phyloP scores from a whole-genome alignment of 2,888 invertebrate genomes.

The Salpingus planirostris region DNA sequence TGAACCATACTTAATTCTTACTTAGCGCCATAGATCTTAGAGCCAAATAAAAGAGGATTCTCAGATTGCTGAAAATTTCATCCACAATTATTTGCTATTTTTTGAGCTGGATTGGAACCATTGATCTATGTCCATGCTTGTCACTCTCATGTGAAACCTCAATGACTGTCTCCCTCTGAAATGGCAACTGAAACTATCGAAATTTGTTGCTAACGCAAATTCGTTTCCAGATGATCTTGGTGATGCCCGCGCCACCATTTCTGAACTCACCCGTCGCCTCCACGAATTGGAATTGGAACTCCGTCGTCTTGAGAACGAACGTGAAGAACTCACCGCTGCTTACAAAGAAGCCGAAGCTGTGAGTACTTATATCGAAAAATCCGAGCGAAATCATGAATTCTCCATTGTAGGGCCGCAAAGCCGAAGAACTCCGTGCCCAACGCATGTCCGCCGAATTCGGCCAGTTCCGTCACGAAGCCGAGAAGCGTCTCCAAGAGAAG shows the following conservation, averaged over 20 bases:
- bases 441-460: conserved; percentile 87
- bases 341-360: conserved; percentile 98
- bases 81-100: too few species aligned
- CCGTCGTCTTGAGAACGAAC: conserved; percentile 97
- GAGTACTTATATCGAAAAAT: conserved; percentile 41
- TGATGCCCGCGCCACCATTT: conserved; percentile 87
- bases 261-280: conserved; percentile 93
- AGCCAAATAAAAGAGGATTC: too few species aligned
- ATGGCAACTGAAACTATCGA: too few species aligned
- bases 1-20: too few species aligned
- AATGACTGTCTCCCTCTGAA: too few species aligned
- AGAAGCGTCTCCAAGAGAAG: conserved; percentile 94
- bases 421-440: conserved; percentile 93
- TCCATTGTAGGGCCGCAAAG: conserved; percentile 74
- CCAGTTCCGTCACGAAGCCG: conserved; percentile 93
- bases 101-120: too few species aligned
- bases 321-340: conserved; percentile 95
- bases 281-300: conserved; percentile 96
- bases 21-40: too few species aligned
- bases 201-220: too few species aligned
- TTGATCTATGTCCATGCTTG: too few species aligned
- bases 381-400: neutral
- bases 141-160: too few species aligned
- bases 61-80: too few species aligned
- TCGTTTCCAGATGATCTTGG: conserved; percentile 89